A percentile compares a stretch with the other conserved stretches of the same genome.
phyloP scores from a whole-genome alignment of 92 coral and sea anemone species.

The Chrysogorgia sp. region DNA sequence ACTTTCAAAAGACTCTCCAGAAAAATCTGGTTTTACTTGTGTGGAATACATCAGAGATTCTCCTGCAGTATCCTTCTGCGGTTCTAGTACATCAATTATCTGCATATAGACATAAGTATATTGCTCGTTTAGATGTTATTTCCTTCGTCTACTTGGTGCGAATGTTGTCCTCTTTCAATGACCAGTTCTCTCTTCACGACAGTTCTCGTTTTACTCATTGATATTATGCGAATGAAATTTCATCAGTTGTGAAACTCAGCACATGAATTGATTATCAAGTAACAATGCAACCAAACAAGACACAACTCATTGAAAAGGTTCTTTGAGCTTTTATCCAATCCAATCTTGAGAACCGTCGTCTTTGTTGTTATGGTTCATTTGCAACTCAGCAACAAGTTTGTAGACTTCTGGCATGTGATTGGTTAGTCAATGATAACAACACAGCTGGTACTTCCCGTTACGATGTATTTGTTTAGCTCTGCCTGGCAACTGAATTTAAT shows the following conservation, averaged over 20 bases:
- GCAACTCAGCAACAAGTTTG: slow-evolving; percentile 20
- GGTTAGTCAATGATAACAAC: slow-evolving; percentile 7
- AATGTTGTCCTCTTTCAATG: no score
- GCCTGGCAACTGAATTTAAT: slow-evolving; percentile 32
- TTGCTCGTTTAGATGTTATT: background rate
- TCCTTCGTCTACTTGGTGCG: slow-evolving; percentile 1
- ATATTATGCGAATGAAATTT: background rate
- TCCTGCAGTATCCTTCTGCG: slow-evolving; percentile 20
- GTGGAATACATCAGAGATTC: slow-evolving; percentile 8
- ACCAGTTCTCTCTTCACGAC: background rate
- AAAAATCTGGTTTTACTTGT: background rate
- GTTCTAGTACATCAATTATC: slow-evolving; percentile 17
- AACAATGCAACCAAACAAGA: background rate
- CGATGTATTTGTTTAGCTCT: background rate
- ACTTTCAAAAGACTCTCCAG: slow-evolving; percentile 5
- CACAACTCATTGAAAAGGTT: slow-evolving; percentile 17
- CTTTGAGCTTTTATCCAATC: slow-evolving; percentile 1
- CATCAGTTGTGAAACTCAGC: background rate
- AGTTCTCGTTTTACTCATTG: background rate
- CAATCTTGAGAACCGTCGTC: background rate
- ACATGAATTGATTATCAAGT: background rate
- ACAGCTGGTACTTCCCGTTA: slow-evolving; percentile 20
- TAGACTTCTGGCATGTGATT: slow-evolving; percentile 2
- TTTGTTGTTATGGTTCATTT: slow-evolving; percentile 15
- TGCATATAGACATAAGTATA: background rate